Evolutionary conservation across 2,113 vertebrate genomes (phyloP), one percentile per base, ranked within the genome.

Genomic region (Dasyornis broadbenti): DNA sequence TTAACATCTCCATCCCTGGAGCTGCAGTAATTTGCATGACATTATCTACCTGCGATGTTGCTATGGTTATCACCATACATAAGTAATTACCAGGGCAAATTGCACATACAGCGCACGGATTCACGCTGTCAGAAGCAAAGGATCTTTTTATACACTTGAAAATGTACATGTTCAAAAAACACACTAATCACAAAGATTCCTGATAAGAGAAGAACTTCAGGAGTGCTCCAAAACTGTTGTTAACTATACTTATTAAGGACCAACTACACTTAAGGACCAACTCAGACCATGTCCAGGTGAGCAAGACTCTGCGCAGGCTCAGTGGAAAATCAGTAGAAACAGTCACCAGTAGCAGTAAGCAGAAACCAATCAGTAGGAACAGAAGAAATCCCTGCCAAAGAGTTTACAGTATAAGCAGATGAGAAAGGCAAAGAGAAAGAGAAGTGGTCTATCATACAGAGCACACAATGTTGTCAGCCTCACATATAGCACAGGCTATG

Each of bases 61-160:
- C 97, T 96, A 97, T 96, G 97, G 96, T 97, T 97, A 97, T 97
- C 92, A 66, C 87, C 86, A 95, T 78, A 92, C 91, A 96, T 96
- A 87, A 96, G 90, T 90, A 97, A 97, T 97, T 97, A 97, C 88
- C 88, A 88, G 92, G 96, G 84, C 94, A 97, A 96, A 96, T 93
- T 90, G 92, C 91, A 94, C 90, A 87, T 33, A 94, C 96, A 93
- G 92, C 15, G 9, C 69, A 53, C 39, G 56, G 94, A 97, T 86
- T 94, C 89, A 92, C 10, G 40, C 96, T 97, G 95, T 95, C 90
- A 96, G 94, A 82, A 90, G 92, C 72, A 82, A 93, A 83, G 80
- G 53, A 84, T 92, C 59, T 78, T 87, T 95, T 72, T 33, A 47
- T 89, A 82, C 73, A 69, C 91, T 95, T 77, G 92, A 93, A 96